Base-by-base conservation (phyloP, 1,140 invertebrate species). In the Drosophila tsacasi region DNA sequence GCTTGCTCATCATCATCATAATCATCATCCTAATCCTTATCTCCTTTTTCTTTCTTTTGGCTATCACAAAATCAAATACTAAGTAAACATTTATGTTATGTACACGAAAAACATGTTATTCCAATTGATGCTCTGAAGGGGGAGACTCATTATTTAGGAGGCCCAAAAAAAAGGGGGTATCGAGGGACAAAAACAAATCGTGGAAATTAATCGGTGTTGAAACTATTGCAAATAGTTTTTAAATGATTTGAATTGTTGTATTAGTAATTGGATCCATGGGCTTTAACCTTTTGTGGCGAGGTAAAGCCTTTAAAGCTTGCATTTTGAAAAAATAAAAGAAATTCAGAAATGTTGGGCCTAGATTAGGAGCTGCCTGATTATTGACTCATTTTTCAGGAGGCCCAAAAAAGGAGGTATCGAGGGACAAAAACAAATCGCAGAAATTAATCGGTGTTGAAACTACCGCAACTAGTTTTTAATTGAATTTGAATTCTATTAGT, bases 1-100 rank as follows among this genome's bases (percentile, higher is more conserved):
- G n/a, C n/a, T n/a, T n/a, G n/a, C n/a, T n/a, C n/a, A n/a, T n/a
- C n/a, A n/a, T 49, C 47, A 10, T 7, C 30, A 10, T 50, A 9
- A 13, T 52, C 5, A 17, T 52, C 19, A n/a, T 68, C 63, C 47
- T 37, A 21, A 23, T 61, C 32, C 61, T 59, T 52, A 25, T 17
- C 50, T 32, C n/a, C 13, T 68, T 72, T 62, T 39, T n/a, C n/a
- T n/a, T 75, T 55, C 40, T 75, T 75, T 75, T 75, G 69, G 59
- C 72, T 86, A 86, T 86, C 83, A 86, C 83, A 86, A 86, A 87
- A 89, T 83, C 61, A 89, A 89, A 86, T 86, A 89, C 84, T 83
- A 86, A 80, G 50, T 90, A 61, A 85, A 75, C 52, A 67, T 67
- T 67, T 44, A 71, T 67, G 67, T 67, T 71, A 71, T 71, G 23